Conservation (phyloP, 2,113 vertebrate species). For the Nanorana parkeri region DNA sequence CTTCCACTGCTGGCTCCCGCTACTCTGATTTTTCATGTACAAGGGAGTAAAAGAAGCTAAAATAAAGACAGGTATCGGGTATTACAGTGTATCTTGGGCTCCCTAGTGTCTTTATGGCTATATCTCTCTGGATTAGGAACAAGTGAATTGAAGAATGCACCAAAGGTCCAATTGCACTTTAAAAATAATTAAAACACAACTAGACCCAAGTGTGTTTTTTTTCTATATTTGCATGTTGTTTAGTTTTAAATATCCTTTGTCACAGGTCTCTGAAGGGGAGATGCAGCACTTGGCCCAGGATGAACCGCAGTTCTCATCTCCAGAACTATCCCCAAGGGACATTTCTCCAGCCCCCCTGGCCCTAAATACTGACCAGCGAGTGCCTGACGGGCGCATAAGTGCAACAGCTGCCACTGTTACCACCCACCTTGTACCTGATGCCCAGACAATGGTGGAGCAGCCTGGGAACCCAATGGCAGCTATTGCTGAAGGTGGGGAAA, state of each 20-base stretch:
- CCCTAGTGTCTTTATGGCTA: too few relatives aligned
- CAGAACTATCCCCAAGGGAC: conserved; percentile 58
- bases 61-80: too few relatives aligned
- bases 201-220: too few relatives aligned
- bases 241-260: background rate
- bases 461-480: conserved; percentile 1
- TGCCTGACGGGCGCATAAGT: background rate
- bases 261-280: conserved; percentile 70
- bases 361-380: background rate
- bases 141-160: too few relatives aligned
- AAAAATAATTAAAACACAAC: too few relatives aligned
- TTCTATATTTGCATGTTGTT: too few relatives aligned
- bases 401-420: conserved; percentile 8
- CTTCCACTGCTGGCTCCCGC: too few relatives aligned
- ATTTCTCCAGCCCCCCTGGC: conserved; percentile 17
- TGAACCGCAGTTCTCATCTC: conserved; percentile 32
- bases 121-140: too few relatives aligned
- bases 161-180: too few relatives aligned
- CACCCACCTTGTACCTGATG: conserved; percentile 3
- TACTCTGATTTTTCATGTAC: too few relatives aligned
- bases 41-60: too few relatives aligned
- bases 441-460: conserved; percentile 21
- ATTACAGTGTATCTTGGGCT: too few relatives aligned
- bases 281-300: conserved; percentile 63
- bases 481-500: background rate